Base-by-base conservation (phyloP, 2,113 vertebrate genomes). In the Nyctereutes procyonoides region DNA sequence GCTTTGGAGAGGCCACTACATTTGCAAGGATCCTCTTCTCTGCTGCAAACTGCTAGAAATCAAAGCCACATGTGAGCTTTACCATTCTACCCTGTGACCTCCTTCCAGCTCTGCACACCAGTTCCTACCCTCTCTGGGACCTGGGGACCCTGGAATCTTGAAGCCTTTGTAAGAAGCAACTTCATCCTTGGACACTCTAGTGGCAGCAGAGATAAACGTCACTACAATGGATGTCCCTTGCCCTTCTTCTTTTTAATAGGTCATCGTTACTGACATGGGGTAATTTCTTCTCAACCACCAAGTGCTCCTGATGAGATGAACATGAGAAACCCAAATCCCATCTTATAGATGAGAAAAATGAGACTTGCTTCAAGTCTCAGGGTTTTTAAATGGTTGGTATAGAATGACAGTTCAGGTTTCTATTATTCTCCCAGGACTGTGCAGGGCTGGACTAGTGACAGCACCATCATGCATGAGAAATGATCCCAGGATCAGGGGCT, bases 11-110 rank as follows among this genome's bases (percentile, higher is more conserved):
- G 95, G 20, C 62, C 69, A 48, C 20, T 82, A 17, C 30, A 73
- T 77, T 96, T 79, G 10, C 24, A 95, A 82, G 60, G 58, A 91
- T 89, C 96, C 69, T 63, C 96, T 96, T 97, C 28, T 96, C 88
- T 13, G 7, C 43, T 15, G 15, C 53, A 73, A 83, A 83, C 3
- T 6, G 24, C 77, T 95, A 63, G 56, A 94, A 96, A 93, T 77
- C 76, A 19, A 26, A n/a, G 53, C 74, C 93, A 30, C 8, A 48
- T 96, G n/a, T 8, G 63, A 86, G 35, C 6, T 95, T n/a, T 3
- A 4, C 1, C 28, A 0, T 38, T 96, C 97, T 14, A 3, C 51
- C 32, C 62, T 1, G 28, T 62, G 28, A 5, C 48, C 84, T 58
- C 12, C 15, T 20, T 65, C 60, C 38, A 76, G 48, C 0, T 84